Percentiles rank a stretch among this genome's conserved stretches.
Conservation (phyloP, 2,797 vertebrate genomes). For the Anabacerthia variegaticeps region DNA sequence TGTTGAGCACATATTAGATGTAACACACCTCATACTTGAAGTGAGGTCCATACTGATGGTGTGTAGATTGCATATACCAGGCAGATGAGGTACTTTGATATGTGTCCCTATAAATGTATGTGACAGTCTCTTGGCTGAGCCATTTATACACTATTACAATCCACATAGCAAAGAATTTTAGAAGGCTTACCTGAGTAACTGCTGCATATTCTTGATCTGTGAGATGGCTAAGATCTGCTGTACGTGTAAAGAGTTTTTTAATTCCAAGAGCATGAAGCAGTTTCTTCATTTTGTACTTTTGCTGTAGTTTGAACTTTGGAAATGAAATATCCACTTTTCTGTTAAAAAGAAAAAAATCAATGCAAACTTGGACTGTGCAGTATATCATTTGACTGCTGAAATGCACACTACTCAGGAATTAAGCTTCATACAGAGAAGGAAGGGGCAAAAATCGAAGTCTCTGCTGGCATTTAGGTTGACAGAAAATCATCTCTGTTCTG, state of each 20-base stretch:
- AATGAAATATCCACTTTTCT: constrained; percentile 88
- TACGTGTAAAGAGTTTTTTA: constrained; percentile 77
- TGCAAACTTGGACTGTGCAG: neutral
- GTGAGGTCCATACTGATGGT: neutral
- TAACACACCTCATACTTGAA: neutral
- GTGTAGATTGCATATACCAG: neutral
- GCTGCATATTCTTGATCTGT: constrained; percentile 70
- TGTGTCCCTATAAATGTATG: neutral
- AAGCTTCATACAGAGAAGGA: neutral
- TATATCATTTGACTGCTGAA: neutral
- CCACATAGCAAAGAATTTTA: neutral
- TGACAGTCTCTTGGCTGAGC: neutral
- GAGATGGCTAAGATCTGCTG: constrained; percentile 84
- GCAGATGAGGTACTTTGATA: neutral
- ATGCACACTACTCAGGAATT: neutral
- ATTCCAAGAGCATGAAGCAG: constrained; percentile 86
- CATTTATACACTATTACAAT: neutral
- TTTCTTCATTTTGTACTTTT: constrained; percentile 85
- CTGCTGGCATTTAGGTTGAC: neutral
- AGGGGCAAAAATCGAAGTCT: neutral
- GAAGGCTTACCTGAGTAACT: constrained; percentile 85
- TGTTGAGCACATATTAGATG: neutral
- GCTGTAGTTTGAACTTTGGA: constrained; percentile 90
- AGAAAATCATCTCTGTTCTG: neutral
- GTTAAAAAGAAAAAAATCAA: neutral